Percentiles rank a stretch among this genome's conserved stretches.
Conservation (phyloP, 2,888 invertebrate species). For the Clitarchus hookeri region DNA sequence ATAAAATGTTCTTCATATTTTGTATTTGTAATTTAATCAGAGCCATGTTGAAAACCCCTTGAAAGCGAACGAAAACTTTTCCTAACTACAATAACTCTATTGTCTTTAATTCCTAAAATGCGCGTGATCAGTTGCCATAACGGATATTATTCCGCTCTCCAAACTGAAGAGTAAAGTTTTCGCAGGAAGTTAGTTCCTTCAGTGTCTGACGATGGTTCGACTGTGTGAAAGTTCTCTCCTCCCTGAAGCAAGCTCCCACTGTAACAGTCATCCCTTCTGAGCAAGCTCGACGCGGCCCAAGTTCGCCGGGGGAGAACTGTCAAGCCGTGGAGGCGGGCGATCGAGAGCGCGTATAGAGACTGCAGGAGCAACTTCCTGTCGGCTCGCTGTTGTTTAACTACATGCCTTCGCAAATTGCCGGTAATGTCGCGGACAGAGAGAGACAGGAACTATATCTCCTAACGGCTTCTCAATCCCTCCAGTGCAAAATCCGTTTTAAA, state of each 20-base stretch:
- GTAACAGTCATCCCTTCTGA: background rate
- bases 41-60: no score
- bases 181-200: background rate
- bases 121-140: no score
- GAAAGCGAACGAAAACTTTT: no score
- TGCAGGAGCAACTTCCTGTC: background rate
- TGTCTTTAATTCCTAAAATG: no score
- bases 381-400: background rate
- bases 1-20: no score
- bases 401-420: background rate
- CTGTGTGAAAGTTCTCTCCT: background rate
- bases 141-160: background rate
- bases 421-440: background rate
- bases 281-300: background rate
- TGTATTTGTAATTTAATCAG: no score
- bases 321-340: background rate
- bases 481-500: background rate
- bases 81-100: no score
- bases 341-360: background rate
- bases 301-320: background rate
- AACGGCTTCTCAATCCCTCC: background rate
- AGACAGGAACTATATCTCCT: background rate
- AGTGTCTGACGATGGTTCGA: background rate
- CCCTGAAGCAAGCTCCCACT: background rate
- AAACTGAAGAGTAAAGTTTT: background rate